These are phyloP conservation scores for Drosophila insularis DNA, from an alignment of 1,140 invertebrate genomes.

Conservation along the genomic window DNA sequence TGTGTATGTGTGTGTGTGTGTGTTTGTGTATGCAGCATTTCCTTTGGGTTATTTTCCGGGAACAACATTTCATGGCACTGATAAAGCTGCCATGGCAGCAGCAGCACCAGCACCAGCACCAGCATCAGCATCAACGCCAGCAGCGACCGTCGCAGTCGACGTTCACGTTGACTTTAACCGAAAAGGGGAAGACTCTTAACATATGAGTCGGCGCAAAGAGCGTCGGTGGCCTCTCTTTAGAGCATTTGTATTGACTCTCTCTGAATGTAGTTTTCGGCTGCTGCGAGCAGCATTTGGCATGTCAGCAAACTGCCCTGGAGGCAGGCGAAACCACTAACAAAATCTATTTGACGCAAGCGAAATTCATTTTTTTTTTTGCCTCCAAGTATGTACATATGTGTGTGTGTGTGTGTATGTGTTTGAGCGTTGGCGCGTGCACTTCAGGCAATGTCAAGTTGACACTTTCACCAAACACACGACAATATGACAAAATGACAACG, in stretches of 20 bases:
- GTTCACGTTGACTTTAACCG: slow-evolving; percentile 25
- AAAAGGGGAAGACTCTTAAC: slow-evolving; percentile 50
- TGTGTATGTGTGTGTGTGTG: slow-evolving; percentile 41
- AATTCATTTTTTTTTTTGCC: slow-evolving; percentile 8
- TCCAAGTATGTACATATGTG: neutral
- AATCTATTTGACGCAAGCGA: slow-evolving; percentile 72
- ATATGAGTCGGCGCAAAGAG: slow-evolving; percentile 47
- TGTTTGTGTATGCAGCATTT: slow-evolving; percentile 55
- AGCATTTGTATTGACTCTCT: neutral
- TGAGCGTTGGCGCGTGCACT: slow-evolving; percentile 73
- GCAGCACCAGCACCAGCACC: slow-evolving; percentile 45
- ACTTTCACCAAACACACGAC: slow-evolving; percentile 73
- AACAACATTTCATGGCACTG: slow-evolving; percentile 81
- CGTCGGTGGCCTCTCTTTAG: neutral
- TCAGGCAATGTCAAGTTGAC: slow-evolving; percentile 79
- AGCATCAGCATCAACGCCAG: slow-evolving; percentile 30
- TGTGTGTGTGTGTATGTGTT: slow-evolving; percentile 28
- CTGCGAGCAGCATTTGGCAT: slow-evolving; percentile 54
- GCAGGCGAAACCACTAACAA: slow-evolving; percentile 56
- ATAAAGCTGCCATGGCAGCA: slow-evolving; percentile 81
- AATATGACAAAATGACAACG: slow-evolving; percentile 19
- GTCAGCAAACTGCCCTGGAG: slow-evolving; percentile 65
- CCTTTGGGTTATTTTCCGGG: slow-evolving; percentile 80
- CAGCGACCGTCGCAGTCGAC: slow-evolving; percentile 29
- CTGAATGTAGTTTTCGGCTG: slow-evolving; percentile 19